phyloP scores from a whole-genome alignment of 2,888 invertebrate species.

The Eupeodes latifasciatus region DNA sequence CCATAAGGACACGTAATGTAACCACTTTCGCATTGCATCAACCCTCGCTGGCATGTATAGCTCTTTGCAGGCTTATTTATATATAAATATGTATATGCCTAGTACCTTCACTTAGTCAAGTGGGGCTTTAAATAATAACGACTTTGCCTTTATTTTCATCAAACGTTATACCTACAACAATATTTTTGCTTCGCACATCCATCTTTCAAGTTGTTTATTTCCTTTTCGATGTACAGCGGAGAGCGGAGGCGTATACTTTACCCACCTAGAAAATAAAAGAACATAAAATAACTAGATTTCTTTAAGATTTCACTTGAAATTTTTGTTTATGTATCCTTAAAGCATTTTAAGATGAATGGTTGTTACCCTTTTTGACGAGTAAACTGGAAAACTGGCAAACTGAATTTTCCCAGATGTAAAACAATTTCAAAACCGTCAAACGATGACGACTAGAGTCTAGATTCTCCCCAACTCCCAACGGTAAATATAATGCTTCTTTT shows the following conservation, averaged over 20 bases:
- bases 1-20: conserved; percentile 70
- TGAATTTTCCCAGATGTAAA: neutral
- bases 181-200: conserved; percentile 8
- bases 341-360: conserved; percentile 18
- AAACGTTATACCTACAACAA: neutral
- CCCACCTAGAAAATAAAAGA: neutral
- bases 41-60: conserved; percentile 3
- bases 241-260: too few relatives aligned
- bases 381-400: neutral
- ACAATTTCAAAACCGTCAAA: conserved; percentile 57
- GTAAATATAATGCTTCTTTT: conserved; percentile 49
- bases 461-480: conserved; percentile 40
- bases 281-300: conserved; percentile 43
- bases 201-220: conserved; percentile 21
- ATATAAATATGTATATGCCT: neutral
- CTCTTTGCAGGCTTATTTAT: too few relatives aligned
- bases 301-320: conserved; percentile 43
- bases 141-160: conserved; percentile 3
- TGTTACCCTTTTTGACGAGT: conserved; percentile 19
- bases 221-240: neutral
- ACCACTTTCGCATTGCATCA: conserved; percentile 41
- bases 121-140: conserved; percentile 50
- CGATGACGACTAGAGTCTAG: conserved; percentile 6
- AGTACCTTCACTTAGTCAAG: conserved; percentile 20
- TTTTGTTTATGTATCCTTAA: neutral